phyloP scores from a whole-genome alignment of 2,113 vertebrate species.

The Ursus arctos region DNA sequence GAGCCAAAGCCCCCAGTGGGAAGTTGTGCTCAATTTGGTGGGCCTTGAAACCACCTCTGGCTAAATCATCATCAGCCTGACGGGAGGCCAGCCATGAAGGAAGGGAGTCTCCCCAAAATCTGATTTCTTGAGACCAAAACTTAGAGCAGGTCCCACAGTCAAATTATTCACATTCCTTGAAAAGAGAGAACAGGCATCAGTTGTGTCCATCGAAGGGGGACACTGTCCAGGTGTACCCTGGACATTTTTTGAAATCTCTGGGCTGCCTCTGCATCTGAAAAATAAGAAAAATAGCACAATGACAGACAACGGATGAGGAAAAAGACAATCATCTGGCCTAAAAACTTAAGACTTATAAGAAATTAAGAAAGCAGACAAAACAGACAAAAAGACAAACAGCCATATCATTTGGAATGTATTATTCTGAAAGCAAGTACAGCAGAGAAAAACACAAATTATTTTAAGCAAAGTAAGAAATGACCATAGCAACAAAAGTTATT shows the following conservation, averaged over 20 bases:
- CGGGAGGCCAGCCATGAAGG: constrained; percentile 60
- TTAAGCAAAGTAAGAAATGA: constrained; percentile 76
- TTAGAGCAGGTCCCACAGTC: constrained; percentile 74
- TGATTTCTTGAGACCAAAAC: constrained; percentile 74
- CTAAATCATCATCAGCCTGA: constrained; percentile 67
- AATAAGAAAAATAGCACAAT: constrained; percentile 84
- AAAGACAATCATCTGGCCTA: constrained; percentile 69
- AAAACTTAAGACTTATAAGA: constrained; percentile 73
- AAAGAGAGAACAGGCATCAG: constrained; percentile 80
- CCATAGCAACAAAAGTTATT: constrained; percentile 69
- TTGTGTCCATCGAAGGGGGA: constrained; percentile 81
- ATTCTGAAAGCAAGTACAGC: constrained; percentile 63
- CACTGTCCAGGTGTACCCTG: constrained; percentile 80
- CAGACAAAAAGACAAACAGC: constrained; percentile 73
- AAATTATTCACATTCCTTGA: constrained; percentile 80
- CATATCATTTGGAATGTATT: constrained; percentile 62
- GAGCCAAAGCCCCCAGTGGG: constrained; percentile 64
- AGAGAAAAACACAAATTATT: constrained; percentile 76
- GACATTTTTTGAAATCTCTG: constrained; percentile 82
- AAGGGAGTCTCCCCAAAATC: constrained; percentile 70
- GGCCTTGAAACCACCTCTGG: constrained; percentile 48
- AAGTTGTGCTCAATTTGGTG: constrained; percentile 67
- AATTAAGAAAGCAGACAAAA: constrained; percentile 78
- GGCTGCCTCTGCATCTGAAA: constrained; percentile 85
- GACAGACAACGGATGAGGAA: constrained; percentile 81